Conservation (phyloP, 2,797 vertebrate genomes). For the Sardinella longiceps region DNA sequence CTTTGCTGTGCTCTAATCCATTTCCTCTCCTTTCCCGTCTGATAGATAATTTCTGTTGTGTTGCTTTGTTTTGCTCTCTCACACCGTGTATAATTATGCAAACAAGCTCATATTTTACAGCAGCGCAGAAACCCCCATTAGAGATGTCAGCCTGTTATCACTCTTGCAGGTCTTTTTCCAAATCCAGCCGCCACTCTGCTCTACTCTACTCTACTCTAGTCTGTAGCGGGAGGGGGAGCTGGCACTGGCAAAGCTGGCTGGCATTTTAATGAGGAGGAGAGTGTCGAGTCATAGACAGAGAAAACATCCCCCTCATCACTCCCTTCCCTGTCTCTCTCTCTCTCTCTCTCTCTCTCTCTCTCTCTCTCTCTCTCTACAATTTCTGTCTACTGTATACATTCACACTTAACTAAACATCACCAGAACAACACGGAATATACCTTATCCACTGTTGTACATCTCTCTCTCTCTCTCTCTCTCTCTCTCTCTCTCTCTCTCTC, state of each 20-base stretch:
- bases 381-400: background rate
- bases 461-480: background rate
- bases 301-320: background rate
- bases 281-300: slow-evolving; percentile 67
- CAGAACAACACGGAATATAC: too few species aligned
- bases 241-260: background rate
- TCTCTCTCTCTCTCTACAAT: background rate
- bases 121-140: background rate
- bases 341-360: background rate
- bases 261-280: slow-evolving; percentile 65
- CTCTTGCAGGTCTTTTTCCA: background rate
- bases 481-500: background rate
- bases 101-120: background rate
- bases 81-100: background rate
- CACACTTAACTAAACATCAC: too few species aligned
- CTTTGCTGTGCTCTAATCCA: background rate
- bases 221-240: background rate
- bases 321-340: background rate
- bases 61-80: background rate
- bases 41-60: background rate
- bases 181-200: background rate
- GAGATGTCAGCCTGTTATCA: background rate
- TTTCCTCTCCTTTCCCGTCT: background rate
- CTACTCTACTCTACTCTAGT: too few species aligned
- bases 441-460: background rate